phyloP scores from a whole-genome alignment of 2,888 invertebrate species.

The Phorcus lineatus region DNA sequence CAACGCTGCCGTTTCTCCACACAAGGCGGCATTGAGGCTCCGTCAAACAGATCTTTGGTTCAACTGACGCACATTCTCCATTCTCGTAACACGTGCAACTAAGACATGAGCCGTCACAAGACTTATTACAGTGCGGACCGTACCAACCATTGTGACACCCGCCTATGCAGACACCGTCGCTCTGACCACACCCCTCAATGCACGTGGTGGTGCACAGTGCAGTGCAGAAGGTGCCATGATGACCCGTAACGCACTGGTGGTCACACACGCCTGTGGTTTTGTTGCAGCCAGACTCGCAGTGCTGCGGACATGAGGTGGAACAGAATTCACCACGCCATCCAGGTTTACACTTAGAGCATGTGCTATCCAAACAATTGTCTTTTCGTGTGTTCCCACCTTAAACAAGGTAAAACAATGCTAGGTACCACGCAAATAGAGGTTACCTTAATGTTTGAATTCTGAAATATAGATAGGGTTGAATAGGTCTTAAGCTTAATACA shows the following conservation, averaged over 20 bases:
- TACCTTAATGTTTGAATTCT: no score
- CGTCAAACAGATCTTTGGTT: not conserved
- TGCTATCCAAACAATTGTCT: not conserved
- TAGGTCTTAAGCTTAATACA: no score
- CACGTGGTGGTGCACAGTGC: conserved; percentile 6
- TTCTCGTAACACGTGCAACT: not conserved
- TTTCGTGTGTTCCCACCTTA: no score
- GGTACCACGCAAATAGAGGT: no score
- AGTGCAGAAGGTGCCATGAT: not conserved
- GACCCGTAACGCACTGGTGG: not conserved
- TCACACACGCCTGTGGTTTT: not conserved
- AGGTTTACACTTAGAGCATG: not conserved
- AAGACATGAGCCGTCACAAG: not conserved
- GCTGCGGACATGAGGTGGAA: not conserved
- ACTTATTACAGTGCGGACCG: not conserved
- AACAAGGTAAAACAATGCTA: no score
- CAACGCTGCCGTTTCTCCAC: no score
- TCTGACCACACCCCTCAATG: not conserved
- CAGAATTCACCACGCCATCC: not conserved
- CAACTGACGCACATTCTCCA: not conserved
- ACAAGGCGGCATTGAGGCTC: not conserved
- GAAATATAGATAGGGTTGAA: no score
- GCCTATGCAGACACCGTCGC: not conserved
- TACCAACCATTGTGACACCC: not conserved
- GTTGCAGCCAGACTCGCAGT: not conserved